Evolutionary conservation across 2,888 invertebrate species (phyloP).

Genomic region (Scaptomyza flava): DNA sequence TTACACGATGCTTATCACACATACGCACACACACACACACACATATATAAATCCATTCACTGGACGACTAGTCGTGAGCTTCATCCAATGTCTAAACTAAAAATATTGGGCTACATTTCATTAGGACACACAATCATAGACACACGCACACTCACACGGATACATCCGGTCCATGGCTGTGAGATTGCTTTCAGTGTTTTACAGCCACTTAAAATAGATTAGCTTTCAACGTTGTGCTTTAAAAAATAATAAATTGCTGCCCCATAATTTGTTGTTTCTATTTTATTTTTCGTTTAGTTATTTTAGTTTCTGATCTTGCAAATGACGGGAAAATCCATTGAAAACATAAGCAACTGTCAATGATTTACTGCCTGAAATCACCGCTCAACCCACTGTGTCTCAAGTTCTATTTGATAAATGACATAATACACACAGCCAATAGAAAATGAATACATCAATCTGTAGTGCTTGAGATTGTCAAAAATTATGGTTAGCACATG

Average conservation of each 20-base stretch:
- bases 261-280: conserved; percentile 50
- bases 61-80: conserved; percentile 15
- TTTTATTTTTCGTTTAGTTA: not conserved
- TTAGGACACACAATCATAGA: conserved; percentile 32
- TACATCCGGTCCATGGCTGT: conserved; percentile 2
- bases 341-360: conserved; percentile 68
- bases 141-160: conserved; percentile 7
- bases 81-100: conserved; percentile 48
- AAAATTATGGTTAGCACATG: conserved; percentile 19
- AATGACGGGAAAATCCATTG: conserved; percentile 62
- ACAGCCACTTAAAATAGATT: conserved; percentile 77
- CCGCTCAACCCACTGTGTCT: conserved; percentile 9
- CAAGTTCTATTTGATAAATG: conserved; percentile 64
- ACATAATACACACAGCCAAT: conserved; percentile 40
- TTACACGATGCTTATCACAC: conserved; percentile 68
- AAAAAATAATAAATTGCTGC: conserved; percentile 66
- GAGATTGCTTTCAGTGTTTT: conserved; percentile 53
- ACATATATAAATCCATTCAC: conserved; percentile 6
- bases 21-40: conserved; percentile 18
- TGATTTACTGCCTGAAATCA: conserved; percentile 65
- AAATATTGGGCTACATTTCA: conserved; percentile 76
- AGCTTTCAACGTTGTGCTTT: conserved; percentile 67
- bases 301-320: conserved; percentile 25
- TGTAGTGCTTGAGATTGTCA: not conserved
- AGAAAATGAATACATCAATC: conserved; percentile 41